Evolutionary conservation across 2,113 vertebrate species (phyloP).

Genomic region (Porphyrio hochstetteri): DNA sequence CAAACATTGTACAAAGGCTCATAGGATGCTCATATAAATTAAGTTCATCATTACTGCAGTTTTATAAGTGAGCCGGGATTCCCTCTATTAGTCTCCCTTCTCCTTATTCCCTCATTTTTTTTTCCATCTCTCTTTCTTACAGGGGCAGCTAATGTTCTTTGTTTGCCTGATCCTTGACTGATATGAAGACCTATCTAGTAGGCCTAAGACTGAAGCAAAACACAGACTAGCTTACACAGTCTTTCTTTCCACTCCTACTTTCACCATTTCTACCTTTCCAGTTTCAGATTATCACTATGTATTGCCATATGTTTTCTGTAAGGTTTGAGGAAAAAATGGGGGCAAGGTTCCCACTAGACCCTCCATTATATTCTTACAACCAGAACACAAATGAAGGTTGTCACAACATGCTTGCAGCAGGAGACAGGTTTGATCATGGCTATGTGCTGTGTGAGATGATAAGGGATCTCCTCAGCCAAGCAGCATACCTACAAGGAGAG

Average conservation of each 20-base stretch:
- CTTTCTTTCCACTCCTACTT: background rate
- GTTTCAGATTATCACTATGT: background rate
- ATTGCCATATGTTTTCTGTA: background rate
- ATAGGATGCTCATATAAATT: background rate
- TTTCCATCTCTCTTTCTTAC: background rate
- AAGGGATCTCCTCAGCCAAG: no score
- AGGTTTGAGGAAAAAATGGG: background rate
- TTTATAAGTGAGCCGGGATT: background rate
- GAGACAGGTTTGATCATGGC: no score
- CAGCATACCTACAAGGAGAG: no score
- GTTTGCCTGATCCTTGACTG: background rate
- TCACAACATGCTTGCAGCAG: no score
- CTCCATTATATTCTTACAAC: accelerated
- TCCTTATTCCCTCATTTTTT: background rate
- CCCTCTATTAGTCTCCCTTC: no score
- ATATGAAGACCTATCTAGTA: background rate
- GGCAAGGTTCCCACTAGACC: background rate
- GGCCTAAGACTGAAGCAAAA: background rate
- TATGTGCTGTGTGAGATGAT: no score
- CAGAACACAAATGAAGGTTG: background rate
- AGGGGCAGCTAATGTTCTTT: background rate
- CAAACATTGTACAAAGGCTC: background rate
- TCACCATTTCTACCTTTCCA: background rate
- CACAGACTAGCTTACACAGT: background rate
- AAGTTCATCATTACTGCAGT: background rate